Conservation (phyloP, 2,797 vertebrate species). For the Siniperca scherzeri region DNA sequence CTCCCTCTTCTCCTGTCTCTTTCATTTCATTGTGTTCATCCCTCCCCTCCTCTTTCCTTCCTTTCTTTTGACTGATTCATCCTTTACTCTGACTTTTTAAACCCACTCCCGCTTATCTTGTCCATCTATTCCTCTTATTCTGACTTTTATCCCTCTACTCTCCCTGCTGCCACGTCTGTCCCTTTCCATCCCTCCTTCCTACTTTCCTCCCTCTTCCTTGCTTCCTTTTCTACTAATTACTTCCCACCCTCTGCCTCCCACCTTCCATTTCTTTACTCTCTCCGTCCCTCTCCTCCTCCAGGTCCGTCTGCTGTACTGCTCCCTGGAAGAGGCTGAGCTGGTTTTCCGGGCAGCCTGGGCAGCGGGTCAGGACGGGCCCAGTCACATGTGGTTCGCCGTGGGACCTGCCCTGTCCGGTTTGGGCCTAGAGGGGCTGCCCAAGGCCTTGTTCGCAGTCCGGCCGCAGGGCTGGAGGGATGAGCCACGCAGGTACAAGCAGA, state of each 20-base stretch:
- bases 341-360: slow-evolving; percentile 91
- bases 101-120: background rate
- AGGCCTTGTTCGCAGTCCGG: slow-evolving; percentile 91
- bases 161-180: too few relatives aligned
- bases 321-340: slow-evolving; percentile 91
- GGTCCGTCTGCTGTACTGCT: slow-evolving; percentile 96
- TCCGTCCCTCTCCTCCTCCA: slow-evolving; percentile 42
- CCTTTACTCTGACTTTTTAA: background rate
- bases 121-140: background rate
- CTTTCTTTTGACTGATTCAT: background rate
- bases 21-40: too few relatives aligned
- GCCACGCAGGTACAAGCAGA: slow-evolving; percentile 75
- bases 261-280: background rate
- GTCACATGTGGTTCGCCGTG: slow-evolving; percentile 95
- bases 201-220: background rate
- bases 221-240: background rate
- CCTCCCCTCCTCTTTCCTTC: background rate
- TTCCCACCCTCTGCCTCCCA: background rate
- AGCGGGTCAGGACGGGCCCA: slow-evolving; percentile 90
- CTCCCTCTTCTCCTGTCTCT: too few relatives aligned
- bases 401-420: slow-evolving; percentile 91
- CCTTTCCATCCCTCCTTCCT: background rate
- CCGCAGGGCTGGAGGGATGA: slow-evolving; percentile 90
- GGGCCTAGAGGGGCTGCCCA: slow-evolving; percentile 90
- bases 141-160: background rate